Evolutionary conservation across 2,888 invertebrate genomes (phyloP).

Genomic region (Holacanthella duospinosa): DNA sequence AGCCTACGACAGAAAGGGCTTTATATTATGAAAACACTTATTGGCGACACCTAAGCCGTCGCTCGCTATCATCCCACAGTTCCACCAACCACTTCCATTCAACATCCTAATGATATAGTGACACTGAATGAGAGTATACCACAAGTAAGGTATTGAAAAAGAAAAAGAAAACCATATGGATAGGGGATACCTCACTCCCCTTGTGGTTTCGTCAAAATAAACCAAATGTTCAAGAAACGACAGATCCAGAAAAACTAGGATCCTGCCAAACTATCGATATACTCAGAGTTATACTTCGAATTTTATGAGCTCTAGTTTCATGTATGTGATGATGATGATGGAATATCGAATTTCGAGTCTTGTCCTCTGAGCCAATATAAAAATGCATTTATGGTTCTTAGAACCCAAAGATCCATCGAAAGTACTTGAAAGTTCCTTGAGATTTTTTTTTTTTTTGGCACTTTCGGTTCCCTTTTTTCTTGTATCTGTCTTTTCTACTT

Average conservation of each 20-base stretch:
- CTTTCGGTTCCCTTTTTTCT: too few species aligned
- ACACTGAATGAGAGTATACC: neutral
- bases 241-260: neutral
- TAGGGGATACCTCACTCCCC: neutral
- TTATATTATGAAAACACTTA: too few species aligned
- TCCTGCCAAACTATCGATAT: neutral
- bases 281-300: neutral
- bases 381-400: neutral
- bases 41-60: neutral
- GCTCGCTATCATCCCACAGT: too few species aligned
- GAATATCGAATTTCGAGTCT: neutral
- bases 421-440: neutral
- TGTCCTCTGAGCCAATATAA: neutral
- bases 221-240: neutral
- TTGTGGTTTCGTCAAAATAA: neutral
- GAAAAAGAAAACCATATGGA: neutral
- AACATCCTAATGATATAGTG: neutral
- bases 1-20: too few species aligned
- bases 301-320: neutral
- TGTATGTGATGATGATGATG: neutral
- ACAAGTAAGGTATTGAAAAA: neutral
- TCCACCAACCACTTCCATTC: neutral
- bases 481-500: neutral
- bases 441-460: neutral
- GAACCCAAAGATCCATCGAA: neutral